Conservation (phyloP, 2,888 invertebrate species). For the Operophtera brumata region DNA sequence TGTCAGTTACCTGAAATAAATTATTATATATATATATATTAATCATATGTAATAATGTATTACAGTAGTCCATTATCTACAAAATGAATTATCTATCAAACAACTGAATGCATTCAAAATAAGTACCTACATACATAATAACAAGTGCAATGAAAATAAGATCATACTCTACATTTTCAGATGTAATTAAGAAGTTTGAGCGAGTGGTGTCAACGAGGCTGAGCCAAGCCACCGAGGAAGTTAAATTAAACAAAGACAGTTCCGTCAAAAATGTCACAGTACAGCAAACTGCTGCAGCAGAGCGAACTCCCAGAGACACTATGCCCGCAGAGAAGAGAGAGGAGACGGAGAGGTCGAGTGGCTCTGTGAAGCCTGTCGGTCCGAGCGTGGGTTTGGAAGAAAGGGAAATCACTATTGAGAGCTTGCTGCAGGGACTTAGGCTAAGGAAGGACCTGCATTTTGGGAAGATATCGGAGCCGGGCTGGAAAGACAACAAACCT, state of each 20-base stretch:
- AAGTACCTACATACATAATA: too few relatives aligned
- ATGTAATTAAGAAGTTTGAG: slow-evolving; percentile 61
- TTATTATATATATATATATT: too few relatives aligned
- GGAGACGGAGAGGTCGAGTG: not conserved
- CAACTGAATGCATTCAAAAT: too few relatives aligned
- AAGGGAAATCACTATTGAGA: slow-evolving; percentile 62
- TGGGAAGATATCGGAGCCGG: slow-evolving; percentile 66
- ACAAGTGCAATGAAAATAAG: not conserved
- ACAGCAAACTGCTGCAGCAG: slow-evolving; percentile 34
- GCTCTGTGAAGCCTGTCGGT: slow-evolving; percentile 31
- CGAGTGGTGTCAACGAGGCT: slow-evolving; percentile 50
- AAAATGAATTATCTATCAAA: too few relatives aligned
- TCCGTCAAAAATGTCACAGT: slow-evolving; percentile 42
- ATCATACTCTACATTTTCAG: slow-evolving; percentile 33
- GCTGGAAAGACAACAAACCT: slow-evolving; percentile 67
- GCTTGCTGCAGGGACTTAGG: slow-evolving; percentile 64
- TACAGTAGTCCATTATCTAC: too few relatives aligned
- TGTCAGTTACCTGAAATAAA: too few relatives aligned
- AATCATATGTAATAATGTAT: too few relatives aligned
- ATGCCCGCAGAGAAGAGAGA: slow-evolving; percentile 2
- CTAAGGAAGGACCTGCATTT: slow-evolving; percentile 66
- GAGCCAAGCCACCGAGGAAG: slow-evolving; percentile 35
- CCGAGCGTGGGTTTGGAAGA: slow-evolving; percentile 54
- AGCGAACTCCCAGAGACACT: not conserved
- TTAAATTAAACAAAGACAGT: slow-evolving; percentile 31